Conservation (phyloP, 1,140 invertebrate species). For the Augochlora pura region DNA sequence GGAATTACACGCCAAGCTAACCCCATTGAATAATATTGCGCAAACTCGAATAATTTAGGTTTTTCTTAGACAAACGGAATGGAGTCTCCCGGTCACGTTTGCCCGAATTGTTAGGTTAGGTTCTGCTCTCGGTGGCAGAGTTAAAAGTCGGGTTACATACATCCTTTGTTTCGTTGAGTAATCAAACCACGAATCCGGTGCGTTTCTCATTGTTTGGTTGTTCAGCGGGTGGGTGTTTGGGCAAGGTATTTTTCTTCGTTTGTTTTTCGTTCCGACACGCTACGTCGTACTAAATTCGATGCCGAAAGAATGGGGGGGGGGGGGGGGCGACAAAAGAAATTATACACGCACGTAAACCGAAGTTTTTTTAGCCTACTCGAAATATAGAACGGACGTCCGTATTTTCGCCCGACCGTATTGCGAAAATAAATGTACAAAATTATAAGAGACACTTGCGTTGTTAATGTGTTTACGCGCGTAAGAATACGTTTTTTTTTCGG, state of each 20-base stretch:
- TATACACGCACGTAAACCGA: slow-evolving; percentile 29
- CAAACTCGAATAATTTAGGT: slow-evolving; percentile 8
- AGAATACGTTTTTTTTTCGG: background rate
- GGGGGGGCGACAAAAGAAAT: background rate
- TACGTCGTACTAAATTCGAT: slow-evolving; percentile 13
- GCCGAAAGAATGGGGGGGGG: background rate
- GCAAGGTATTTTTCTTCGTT: background rate
- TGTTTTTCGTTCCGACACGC: background rate
- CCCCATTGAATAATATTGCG: background rate
- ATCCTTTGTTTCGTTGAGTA: background rate
- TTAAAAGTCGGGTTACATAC: slow-evolving; percentile 1
- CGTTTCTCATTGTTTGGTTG: slow-evolving; percentile 6
- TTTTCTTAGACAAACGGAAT: background rate
- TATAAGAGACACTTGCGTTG: background rate
- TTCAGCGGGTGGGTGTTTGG: background rate
- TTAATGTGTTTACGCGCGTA: background rate
- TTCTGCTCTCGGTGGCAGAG: background rate
- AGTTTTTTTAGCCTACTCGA: slow-evolving; percentile 23
- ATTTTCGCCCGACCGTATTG: slow-evolving; percentile 22
- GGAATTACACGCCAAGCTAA: background rate
- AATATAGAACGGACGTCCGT: slow-evolving; percentile 54
- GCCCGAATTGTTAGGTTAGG: slow-evolving; percentile 32
- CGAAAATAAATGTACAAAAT: slow-evolving; percentile 22
- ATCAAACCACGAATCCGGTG: background rate
- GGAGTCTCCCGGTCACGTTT: no score